These are phyloP conservation scores for Pilophorus perplexus DNA, from an alignment of 2,888 invertebrate species.

Conservation along the genomic window DNA sequence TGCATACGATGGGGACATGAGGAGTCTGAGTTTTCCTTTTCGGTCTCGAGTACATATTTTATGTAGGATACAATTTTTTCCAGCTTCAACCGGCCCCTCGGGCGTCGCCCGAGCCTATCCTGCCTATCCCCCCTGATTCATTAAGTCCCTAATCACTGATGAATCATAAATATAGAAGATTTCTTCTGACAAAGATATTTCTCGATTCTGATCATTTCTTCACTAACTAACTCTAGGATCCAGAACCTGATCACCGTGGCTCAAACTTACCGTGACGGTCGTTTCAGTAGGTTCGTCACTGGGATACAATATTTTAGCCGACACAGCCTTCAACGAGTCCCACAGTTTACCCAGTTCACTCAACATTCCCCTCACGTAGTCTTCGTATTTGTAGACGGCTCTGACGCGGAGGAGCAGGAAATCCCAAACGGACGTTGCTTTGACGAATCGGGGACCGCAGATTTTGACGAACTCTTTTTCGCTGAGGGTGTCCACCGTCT, in stretches of 20 bases:
- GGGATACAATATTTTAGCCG: constrained; percentile 17
- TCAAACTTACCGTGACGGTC: constrained; percentile 5
- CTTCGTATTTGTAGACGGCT: constrained; percentile 50
- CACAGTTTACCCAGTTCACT: constrained; percentile 51
- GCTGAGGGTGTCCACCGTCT: constrained; percentile 8
- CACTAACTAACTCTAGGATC: too few species aligned
- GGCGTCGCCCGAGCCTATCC: too few species aligned
- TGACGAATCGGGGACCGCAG: constrained; percentile 49
- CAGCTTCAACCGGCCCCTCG: too few species aligned
- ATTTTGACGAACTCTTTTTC: constrained; percentile 9
- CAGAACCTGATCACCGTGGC: background rate
- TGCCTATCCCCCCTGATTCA: too few species aligned
- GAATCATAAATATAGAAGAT: too few species aligned
- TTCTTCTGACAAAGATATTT: too few species aligned
- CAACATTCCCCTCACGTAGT: constrained; percentile 51
- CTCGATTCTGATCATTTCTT: too few species aligned
- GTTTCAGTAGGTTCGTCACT: background rate
- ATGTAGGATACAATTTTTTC: too few species aligned
- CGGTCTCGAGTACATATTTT: too few species aligned
- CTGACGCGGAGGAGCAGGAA: constrained; percentile 54
- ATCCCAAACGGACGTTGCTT: constrained; percentile 54
- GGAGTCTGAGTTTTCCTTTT: too few species aligned
- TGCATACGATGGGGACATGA: too few species aligned
- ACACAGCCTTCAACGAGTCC: constrained; percentile 43
- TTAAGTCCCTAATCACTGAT: too few species aligned